Percentiles rank a stretch among this genome's conserved stretches.
phyloP scores from a whole-genome alignment of 1,140 invertebrate genomes.

The Mylabris phalerata region DNA sequence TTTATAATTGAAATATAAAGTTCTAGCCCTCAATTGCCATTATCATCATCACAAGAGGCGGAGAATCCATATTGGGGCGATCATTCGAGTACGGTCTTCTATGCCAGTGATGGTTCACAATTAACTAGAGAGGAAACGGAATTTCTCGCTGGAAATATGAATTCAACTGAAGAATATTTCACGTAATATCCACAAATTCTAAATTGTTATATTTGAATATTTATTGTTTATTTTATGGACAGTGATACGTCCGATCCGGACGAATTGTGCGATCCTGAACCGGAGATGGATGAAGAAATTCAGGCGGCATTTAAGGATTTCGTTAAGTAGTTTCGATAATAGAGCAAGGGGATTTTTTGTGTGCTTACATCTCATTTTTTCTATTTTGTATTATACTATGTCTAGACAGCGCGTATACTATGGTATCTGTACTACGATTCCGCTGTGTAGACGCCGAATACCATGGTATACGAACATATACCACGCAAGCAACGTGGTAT shows the following conservation, averaged over 20 bases:
- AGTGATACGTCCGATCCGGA: conserved; percentile 42
- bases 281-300: conserved; percentile 50
- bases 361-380: too few relatives aligned
- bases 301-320: conserved; percentile 47
- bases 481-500: too few relatives aligned
- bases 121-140: conserved; percentile 46
- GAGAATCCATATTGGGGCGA: conserved; percentile 21
- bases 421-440: too few relatives aligned
- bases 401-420: too few relatives aligned
- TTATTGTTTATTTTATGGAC: conserved; percentile 15
- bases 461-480: too few relatives aligned
- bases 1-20: not conserved
- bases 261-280: conserved; percentile 42
- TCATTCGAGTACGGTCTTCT: conserved; percentile 37
- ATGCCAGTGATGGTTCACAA: conserved; percentile 46
- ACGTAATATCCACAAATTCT: conserved; percentile 21
- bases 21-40: not conserved
- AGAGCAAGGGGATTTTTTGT: not conserved
- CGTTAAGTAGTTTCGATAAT: conserved; percentile 31
- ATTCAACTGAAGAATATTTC: conserved; percentile 25
- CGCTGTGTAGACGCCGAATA: too few relatives aligned
- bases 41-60: not conserved
- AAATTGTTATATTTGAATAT: too few relatives aligned
- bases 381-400: too few relatives aligned
- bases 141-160: conserved; percentile 38